phyloP scores from a whole-genome alignment of 2,888 invertebrate genomes.

The Drosophila suboccidentalis region DNA sequence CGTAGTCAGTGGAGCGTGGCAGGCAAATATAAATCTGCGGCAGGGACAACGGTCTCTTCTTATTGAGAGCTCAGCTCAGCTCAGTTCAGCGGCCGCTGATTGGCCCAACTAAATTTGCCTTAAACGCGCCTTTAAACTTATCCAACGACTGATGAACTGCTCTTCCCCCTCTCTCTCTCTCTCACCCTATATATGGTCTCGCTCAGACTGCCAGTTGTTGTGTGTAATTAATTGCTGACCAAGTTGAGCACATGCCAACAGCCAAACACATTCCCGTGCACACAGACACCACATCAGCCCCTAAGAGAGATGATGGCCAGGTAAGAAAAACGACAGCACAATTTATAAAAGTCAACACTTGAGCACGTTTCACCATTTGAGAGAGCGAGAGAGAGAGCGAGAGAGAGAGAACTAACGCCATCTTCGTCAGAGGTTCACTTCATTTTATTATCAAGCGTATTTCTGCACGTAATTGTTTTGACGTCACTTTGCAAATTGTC shows the following conservation, averaged over 20 bases:
- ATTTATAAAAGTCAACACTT: constrained; percentile 82
- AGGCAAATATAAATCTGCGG: constrained; percentile 69
- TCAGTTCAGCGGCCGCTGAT: constrained; percentile 35
- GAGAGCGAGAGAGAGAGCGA: constrained; percentile 1
- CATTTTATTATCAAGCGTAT: constrained; percentile 81
- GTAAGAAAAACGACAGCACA: constrained; percentile 72
- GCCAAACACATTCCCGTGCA: constrained; percentile 38
- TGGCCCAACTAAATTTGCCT: constrained; percentile 61
- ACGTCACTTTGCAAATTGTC: constrained; percentile 78
- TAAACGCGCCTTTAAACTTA: constrained; percentile 63
- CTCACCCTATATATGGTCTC: background rate
- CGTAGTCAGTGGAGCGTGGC: constrained; percentile 61
- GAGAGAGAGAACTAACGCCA: constrained; percentile 1
- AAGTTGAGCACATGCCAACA: constrained; percentile 65
- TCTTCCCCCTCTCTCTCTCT: constrained; percentile 6
- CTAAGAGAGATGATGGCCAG: constrained; percentile 9
- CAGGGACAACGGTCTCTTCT: constrained; percentile 34
- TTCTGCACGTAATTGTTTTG: constrained; percentile 79
- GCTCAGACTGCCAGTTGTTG: constrained; percentile 31
- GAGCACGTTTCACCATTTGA: constrained; percentile 74
- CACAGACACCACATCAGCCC: constrained; percentile 32
- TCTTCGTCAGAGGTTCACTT: constrained; percentile 58
- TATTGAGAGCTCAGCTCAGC: constrained; percentile 53
- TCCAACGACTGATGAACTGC: constrained; percentile 48
- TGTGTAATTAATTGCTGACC: constrained; percentile 77